Base-by-base conservation (phyloP, 2,888 invertebrate genomes). In the Cheiracanthium punctorium region DNA sequence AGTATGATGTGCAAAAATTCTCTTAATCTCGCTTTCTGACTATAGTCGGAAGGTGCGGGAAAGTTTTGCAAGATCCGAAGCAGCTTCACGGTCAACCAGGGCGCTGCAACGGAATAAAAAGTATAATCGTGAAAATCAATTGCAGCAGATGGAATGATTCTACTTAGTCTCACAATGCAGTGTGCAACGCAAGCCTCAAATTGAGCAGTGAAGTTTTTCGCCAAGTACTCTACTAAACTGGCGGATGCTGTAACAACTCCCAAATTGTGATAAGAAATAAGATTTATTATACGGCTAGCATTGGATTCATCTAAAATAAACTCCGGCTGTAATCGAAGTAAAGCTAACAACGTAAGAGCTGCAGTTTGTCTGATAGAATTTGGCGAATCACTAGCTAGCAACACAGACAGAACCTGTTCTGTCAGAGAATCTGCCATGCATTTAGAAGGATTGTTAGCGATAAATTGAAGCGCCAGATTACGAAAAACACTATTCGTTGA, bases 341-440 rank as follows among this genome's bases (percentile, higher is more conserved):
- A 10, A 4, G 32, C 29, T 0, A 74, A 24, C 12, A 79, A 41
- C n/a, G 72, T 67, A 14, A 84, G 52, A 69, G 72, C 48, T 41
- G 84, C 84, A 64, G 73, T 84, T 58, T 84, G 73, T n/a, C 79
- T 84, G 1, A 84, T 74, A 12, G 12, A 14, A 74, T 79, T 58
- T 14, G 52, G 17, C 0, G 73, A 33, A 10, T 80, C 80, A 17
- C 97, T 98, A 86, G 98, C 98, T 41, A 99, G 98, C 89, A 99
- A 94, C 76, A 99, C 94, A 92, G 98, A 98, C 88, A 99, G 99
- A 91, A 99, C 98, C 92, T 99, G 99, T 90, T 95, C 96, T 76
- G 97, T 97, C 93, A 99, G 98, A 70, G 98, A 97, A 92, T 99
- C 99, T 17, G 98, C 99, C 99, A 99, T 99, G 92, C 99, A 99